A percentile compares a stretch with the other conserved stretches of the same genome.
Evolutionary conservation across 2,797 vertebrate species (phyloP).

Genomic region (Melopsittacus undulatus): DNA sequence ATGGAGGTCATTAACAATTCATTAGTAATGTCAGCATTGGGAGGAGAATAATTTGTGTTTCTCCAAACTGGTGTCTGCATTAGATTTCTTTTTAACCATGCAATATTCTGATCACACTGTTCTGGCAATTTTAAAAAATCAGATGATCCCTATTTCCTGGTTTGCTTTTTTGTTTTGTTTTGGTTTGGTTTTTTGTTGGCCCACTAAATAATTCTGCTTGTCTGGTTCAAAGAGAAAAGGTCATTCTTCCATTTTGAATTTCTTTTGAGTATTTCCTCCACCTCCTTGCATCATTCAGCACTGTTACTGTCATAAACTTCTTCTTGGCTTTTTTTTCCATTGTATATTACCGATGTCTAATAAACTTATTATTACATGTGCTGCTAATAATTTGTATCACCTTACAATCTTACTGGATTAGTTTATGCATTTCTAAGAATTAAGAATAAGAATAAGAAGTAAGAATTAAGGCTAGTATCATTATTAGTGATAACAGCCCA

Average conservation of each 20-base stretch:
- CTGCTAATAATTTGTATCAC: not conserved
- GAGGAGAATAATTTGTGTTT: not conserved
- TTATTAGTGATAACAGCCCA: not conserved
- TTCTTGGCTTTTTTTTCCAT: not conserved
- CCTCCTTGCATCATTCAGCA: not conserved
- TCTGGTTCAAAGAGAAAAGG: not conserved
- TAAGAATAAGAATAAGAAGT: too few relatives aligned
- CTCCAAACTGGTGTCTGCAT: not conserved
- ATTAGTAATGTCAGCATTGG: not conserved
- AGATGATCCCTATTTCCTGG: rapidly evolving
- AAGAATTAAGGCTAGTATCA: not conserved
- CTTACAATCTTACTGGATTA: not conserved
- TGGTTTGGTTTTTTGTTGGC: not conserved
- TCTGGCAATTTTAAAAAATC: not conserved
- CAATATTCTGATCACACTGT: not conserved
- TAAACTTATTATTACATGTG: not conserved
- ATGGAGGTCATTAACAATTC: not conserved
- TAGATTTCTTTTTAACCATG: not conserved
- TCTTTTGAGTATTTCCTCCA: not conserved
- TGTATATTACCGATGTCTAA: not conserved
- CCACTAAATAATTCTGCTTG: not conserved
- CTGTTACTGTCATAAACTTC: not conserved
- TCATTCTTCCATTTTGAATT: not conserved
- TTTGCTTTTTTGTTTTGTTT: rapidly evolving
- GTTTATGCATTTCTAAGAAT: not conserved